Percentiles rank a stretch among this genome's conserved stretches.
Evolutionary conservation across 2,797 vertebrate genomes (phyloP).

Genomic region (Cirrhinus molitorella): DNA sequence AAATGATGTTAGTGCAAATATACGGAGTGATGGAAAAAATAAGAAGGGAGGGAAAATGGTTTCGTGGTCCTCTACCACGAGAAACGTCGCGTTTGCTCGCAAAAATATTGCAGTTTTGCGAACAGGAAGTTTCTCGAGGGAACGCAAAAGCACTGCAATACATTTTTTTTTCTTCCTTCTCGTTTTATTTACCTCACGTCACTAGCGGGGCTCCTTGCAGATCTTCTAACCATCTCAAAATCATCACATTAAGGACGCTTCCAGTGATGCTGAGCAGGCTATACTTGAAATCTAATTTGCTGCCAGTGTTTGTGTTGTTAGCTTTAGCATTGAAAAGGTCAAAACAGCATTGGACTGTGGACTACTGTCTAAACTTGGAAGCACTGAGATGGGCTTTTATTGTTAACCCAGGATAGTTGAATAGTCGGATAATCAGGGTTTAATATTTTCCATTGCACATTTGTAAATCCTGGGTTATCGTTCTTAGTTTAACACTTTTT

Average conservation of each 20-base stretch:
- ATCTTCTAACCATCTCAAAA: conserved; percentile 7
- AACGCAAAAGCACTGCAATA: background rate
- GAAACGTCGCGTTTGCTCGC: too few species aligned
- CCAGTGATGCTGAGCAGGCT: conserved; percentile 35
- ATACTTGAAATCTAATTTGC: conserved; percentile 37
- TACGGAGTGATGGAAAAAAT: background rate
- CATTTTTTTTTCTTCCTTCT: background rate
- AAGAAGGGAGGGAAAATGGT: background rate
- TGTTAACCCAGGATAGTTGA: too few species aligned
- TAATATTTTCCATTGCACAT: background rate
- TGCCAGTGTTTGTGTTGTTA: conserved; percentile 11
- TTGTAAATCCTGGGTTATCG: background rate
- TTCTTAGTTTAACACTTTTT: background rate
- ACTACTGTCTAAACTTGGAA: conserved; percentile 36
- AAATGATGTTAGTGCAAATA: conserved; percentile 21
- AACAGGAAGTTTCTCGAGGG: too few species aligned
- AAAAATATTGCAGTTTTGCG: too few species aligned
- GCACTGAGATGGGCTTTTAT: conserved; percentile 17
- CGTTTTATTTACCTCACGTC: background rate
- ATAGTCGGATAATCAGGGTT: background rate
- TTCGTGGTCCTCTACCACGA: background rate
- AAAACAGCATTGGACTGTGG: conserved; percentile 43
- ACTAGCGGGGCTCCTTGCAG: background rate
- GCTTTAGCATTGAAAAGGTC: conserved; percentile 41
- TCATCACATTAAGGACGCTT: conserved; percentile 12